Base-by-base conservation (phyloP, 2,113 vertebrate genomes). In the Psettodes erumei region DNA sequence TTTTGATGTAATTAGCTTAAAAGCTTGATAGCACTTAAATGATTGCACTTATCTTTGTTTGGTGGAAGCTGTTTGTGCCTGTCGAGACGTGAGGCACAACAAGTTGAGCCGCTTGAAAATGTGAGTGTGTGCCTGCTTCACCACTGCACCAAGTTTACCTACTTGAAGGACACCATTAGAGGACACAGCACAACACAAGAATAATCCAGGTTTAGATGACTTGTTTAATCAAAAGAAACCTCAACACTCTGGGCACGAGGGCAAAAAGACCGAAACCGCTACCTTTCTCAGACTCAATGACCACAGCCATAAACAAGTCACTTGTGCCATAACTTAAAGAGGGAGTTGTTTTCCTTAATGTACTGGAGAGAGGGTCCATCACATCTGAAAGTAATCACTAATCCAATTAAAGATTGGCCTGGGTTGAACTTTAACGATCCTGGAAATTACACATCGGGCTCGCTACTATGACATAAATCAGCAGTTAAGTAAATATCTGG, bases 1-100 rank as follows among this genome's bases (percentile, higher is more conserved):
- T 87, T 88, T 86, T 63, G 75, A 83, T 74, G 45, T 28, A 89
- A 88, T 86, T 83, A 86, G 45, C 81, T 68, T 68, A 55, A 79
- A 81, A 83, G 77, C 30, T 37, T 48, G 63, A 81, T 77, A 61
- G 73, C 86, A 86, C 86, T 89, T 88, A 72, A 86, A 82, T 82
- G n/a, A n/a, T n/a, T n/a, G 65, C 82, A 82, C 84, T 89, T 83
- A 55, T n/a, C 23, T 85, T 84, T 9, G 12, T 82, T 88, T 67
- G 28, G 86, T 70, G 69, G 66, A 10, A 72, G 78, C 88, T 79
- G 65, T 82, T 74, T 73, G 19, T 47, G 61, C 67, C 55, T 32
- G 58, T 75, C 55, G 61, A 66, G 83, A 83, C 25, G 35, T 54
- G 23, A 35, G 25, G 70, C 61, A 25, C 62, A 61, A 79, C 68